Conservation (phyloP, 2,888 invertebrate genomes). For the Odontomyia ornata region DNA sequence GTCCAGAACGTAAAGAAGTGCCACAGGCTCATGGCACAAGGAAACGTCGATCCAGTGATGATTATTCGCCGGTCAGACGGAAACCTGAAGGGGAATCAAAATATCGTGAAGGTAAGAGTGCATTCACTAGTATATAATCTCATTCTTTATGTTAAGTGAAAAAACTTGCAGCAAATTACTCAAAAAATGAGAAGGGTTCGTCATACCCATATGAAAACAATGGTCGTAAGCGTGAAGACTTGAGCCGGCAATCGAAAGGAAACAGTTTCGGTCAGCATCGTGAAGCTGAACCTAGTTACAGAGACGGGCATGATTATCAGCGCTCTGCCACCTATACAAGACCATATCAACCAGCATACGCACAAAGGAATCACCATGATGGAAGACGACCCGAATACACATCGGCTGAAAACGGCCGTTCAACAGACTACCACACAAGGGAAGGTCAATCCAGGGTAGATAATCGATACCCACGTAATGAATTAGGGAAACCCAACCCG, state of each 20-base stretch:
- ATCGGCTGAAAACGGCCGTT: conserved; percentile 1
- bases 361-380: conserved; percentile 16
- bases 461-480: background rate
- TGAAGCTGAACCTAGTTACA: background rate
- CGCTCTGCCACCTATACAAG: background rate
- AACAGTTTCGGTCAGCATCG: background rate
- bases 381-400: background rate
- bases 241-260: background rate
- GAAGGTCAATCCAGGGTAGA: background rate
- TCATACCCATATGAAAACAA: conserved; percentile 4
- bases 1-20: background rate
- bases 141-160: conserved; percentile 36
- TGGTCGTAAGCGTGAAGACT: conserved; percentile 24
- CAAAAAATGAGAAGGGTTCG: conserved; percentile 19
- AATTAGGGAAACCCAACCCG: conserved; percentile 12
- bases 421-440: background rate
- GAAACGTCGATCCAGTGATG: conserved; percentile 21
- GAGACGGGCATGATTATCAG: background rate
- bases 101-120: conserved; percentile 24
- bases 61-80: conserved; percentile 27
- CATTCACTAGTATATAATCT: conserved; percentile 10
- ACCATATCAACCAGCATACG: background rate
- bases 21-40: background rate
- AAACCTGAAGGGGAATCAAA: conserved; percentile 10
- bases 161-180: conserved; percentile 39